Evolutionary conservation across 2,797 vertebrate genomes (phyloP).

Genomic region (Microctenopoma stevenorrisi): DNA sequence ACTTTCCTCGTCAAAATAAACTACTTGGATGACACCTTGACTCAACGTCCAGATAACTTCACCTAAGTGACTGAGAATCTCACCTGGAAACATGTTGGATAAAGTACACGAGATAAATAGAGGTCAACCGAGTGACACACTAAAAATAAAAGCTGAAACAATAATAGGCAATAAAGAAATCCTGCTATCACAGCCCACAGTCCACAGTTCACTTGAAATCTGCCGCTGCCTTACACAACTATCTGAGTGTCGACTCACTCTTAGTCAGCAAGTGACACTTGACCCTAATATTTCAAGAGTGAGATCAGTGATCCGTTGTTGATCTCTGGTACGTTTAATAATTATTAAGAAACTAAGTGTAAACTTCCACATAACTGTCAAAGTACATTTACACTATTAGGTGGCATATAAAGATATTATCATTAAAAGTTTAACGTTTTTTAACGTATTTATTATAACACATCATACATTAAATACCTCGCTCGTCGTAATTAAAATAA

Average conservation of each 20-base stretch:
- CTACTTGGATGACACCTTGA: too few relatives aligned
- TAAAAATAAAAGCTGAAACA: neutral
- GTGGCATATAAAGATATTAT: neutral
- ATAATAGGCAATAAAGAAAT: neutral
- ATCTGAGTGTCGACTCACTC: neutral
- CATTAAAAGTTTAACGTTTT: neutral
- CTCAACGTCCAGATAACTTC: too few relatives aligned
- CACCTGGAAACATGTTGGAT: too few relatives aligned
- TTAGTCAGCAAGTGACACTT: neutral
- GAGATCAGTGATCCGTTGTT: neutral
- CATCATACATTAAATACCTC: too few relatives aligned
- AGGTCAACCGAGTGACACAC: neutral
- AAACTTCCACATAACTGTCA: neutral
- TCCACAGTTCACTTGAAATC: slow-evolving; percentile 17
- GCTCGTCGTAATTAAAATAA: too few relatives aligned
- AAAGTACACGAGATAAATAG: too few relatives aligned
- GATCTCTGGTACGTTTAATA: too few relatives aligned
- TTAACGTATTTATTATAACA: too few relatives aligned
- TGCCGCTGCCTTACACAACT: neutral
- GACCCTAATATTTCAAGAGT: neutral
- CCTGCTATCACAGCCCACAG: neutral
- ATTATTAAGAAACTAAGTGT: neutral
- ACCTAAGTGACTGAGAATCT: too few relatives aligned
- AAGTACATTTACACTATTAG: neutral
- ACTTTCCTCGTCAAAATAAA: too few relatives aligned